Evolutionary conservation across 1,140 invertebrate species (phyloP).

Genomic region (Oscheius sp.): DNA sequence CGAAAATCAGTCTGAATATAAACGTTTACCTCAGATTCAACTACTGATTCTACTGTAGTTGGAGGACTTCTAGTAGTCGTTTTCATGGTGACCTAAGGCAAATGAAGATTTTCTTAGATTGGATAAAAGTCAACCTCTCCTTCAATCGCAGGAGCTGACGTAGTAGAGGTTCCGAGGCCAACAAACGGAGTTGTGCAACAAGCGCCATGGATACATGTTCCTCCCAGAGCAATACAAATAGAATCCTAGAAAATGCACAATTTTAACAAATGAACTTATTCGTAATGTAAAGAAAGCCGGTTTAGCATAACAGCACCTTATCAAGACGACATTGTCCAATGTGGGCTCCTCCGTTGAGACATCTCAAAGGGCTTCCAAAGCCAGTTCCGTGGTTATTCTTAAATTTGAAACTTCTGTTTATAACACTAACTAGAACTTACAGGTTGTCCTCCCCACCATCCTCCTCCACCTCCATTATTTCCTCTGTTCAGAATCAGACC

Average conservation of each 20-base stretch:
- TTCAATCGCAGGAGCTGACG: conserved; percentile 11
- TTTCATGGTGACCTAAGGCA: neutral
- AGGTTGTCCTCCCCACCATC: conserved; percentile 8
- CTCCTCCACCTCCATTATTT: neutral
- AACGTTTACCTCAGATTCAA: neutral
- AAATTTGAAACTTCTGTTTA: neutral
- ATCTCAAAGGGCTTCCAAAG: conserved; percentile 18
- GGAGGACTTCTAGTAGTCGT: conserved; percentile 1
- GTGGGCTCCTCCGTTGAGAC: conserved; percentile 25
- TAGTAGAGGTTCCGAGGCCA: neutral
- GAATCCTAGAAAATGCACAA: conserved; percentile 2
- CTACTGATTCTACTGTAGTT: neutral
- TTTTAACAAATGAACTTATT: neutral
- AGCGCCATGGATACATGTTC: conserved; percentile 21
- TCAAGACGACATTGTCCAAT: conserved; percentile 28
- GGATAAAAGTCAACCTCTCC: no score
- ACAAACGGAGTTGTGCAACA: conserved; percentile 30
- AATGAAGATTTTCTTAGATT: no score
- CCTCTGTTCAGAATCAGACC: conserved; percentile 17
- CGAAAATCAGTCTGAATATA: neutral
- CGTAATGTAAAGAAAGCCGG: no score
- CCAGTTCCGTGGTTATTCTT: conserved; percentile 12
- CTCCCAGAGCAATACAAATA: conserved; percentile 26
- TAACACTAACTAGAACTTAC: neutral
- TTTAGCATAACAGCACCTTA: no score